phyloP scores from a whole-genome alignment of 2,888 invertebrate genomes.

The Caenorhabditis sp. region DNA sequence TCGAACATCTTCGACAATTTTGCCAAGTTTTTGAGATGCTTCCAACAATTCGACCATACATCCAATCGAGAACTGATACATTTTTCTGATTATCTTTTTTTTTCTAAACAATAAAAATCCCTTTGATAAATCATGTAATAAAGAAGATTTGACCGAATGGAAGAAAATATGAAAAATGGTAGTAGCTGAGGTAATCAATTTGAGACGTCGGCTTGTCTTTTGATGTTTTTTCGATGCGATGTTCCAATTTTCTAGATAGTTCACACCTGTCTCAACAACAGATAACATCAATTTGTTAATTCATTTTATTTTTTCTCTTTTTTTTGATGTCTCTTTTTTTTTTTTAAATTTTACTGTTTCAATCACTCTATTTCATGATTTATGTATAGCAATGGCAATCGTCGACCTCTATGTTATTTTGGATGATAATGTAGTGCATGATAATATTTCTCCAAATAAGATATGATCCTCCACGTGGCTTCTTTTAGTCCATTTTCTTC shows the following conservation, averaged over 20 bases:
- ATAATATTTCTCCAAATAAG: slow-evolving; percentile 52
- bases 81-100: slow-evolving; percentile 24
- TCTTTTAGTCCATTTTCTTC: slow-evolving; percentile 52
- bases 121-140: too few relatives aligned
- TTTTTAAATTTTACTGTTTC: not conserved
- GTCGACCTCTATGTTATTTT: not conserved
- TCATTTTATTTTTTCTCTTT: too few relatives aligned
- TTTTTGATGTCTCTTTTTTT: not conserved
- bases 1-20: slow-evolving; percentile 42
- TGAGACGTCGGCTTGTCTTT: not conserved
- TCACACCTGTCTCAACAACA: not conserved
- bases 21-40: slow-evolving; percentile 49
- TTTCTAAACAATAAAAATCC: too few relatives aligned
- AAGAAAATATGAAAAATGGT: not conserved
- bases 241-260: too few relatives aligned
- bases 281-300: not conserved
- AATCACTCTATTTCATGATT: not conserved
- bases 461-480: slow-evolving; percentile 47
- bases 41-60: slow-evolving; percentile 48
- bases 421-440: slow-evolving; percentile 32
- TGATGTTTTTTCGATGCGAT: not conserved
- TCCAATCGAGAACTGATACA: slow-evolving; percentile 47
- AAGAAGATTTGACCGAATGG: too few relatives aligned
- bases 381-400: too few relatives aligned
- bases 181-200: not conserved